Percentiles rank a stretch among this genome's conserved stretches.
phyloP scores from a whole-genome alignment of 2,113 vertebrate species.

The Gracilinanus agilis region DNA sequence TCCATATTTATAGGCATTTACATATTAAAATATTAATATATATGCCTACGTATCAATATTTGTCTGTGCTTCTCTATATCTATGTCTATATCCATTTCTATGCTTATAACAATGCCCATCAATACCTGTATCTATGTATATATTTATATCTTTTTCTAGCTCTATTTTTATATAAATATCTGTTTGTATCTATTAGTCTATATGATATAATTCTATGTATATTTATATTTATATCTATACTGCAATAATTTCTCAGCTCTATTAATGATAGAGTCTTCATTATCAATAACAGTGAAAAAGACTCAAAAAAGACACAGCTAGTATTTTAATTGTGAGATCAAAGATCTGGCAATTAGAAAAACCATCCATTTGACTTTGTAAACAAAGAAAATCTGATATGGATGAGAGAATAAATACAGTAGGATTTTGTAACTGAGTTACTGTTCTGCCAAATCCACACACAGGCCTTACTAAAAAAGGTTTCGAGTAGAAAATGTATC shows the following conservation, averaged over 20 bases:
- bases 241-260: slow-evolving; percentile 45
- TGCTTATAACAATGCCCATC: background rate
- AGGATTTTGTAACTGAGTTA: slow-evolving; percentile 66
- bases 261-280: slow-evolving; percentile 56
- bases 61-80: background rate
- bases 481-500: slow-evolving; percentile 66
- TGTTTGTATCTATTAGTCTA: background rate
- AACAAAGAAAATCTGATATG: slow-evolving; percentile 76
- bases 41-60: background rate
- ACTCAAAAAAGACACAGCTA: slow-evolving; percentile 72
- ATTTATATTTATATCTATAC: background rate
- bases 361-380: slow-evolving; percentile 66
- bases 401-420: slow-evolving; percentile 76
- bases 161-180: background rate
- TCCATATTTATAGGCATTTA: background rate
- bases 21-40: background rate
- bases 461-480: slow-evolving; percentile 68
- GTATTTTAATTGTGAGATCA: slow-evolving; percentile 72
- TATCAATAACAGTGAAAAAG: slow-evolving; percentile 61
- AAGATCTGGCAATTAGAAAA: slow-evolving; percentile 73
- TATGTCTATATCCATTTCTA: background rate
- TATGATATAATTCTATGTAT: background rate
- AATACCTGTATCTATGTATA: background rate
- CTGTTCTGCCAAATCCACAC: slow-evolving; percentile 66
- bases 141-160: background rate